Evolutionary conservation across 2,113 vertebrate genomes (phyloP).

Genomic region (Ellobius talpinus): DNA sequence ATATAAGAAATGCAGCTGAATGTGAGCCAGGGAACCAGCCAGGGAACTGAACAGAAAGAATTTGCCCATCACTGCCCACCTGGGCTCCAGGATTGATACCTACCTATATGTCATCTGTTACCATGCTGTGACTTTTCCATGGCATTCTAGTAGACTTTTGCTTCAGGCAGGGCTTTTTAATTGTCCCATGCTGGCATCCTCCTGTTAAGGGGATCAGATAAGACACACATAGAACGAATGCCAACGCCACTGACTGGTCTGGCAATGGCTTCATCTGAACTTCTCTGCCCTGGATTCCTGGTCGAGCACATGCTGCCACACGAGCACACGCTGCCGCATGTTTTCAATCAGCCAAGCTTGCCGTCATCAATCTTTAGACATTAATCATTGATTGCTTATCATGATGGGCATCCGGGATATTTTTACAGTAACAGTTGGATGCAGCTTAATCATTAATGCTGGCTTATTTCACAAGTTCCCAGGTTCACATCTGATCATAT

Average conservation of each 20-base stretch:
- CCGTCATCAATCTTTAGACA: not conserved
- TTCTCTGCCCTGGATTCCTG: not conserved
- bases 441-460: conserved; percentile 57
- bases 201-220: not conserved
- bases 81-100: not conserved
- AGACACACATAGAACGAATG: not conserved
- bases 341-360: not conserved
- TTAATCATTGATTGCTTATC: conserved; percentile 81
- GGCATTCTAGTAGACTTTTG: not conserved
- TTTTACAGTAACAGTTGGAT: conserved; percentile 60
- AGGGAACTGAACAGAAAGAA: too few species aligned
- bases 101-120: not conserved
- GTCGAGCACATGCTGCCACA: not conserved
- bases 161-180: fast-evolving
- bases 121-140: fast-evolving
- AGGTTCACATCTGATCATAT: not conserved
- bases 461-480: not conserved
- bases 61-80: not conserved
- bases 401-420: conserved; percentile 60
- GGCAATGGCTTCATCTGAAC: not conserved
- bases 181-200: fast-evolving
- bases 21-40: not conserved
- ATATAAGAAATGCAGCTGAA: not conserved
- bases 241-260: not conserved
- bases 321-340: not conserved